phyloP scores from a whole-genome alignment of 2,113 vertebrate species.

The Prionailurus viverrinus region DNA sequence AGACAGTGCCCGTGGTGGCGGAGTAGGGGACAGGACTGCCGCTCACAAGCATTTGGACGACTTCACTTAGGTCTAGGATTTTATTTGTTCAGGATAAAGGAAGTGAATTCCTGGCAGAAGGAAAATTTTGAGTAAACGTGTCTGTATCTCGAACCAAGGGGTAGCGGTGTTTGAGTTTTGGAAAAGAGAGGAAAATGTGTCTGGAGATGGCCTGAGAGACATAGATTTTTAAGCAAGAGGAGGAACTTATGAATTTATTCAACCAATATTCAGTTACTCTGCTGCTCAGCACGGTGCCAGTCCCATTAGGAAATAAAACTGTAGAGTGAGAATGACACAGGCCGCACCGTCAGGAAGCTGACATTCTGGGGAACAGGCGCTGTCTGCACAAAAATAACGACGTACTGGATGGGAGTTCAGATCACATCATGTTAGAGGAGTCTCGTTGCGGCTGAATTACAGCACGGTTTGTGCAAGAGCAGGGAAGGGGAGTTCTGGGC shows the following conservation, averaged over 20 bases:
- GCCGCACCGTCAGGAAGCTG: background rate
- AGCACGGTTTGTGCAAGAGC: background rate
- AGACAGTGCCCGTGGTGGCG: accelerated
- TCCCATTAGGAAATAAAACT: background rate
- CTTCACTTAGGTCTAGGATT: background rate
- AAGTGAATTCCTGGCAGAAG: background rate
- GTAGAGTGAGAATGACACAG: background rate
- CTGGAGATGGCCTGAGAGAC: background rate
- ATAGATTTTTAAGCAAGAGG: background rate
- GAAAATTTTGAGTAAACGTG: background rate
- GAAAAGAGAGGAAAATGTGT: background rate
- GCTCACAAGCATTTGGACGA: background rate
- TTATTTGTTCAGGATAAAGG: background rate
- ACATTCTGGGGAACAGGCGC: background rate
- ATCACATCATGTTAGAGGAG: accelerated
- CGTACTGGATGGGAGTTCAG: accelerated
- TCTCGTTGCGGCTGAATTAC: too few species aligned
- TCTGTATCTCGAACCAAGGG: background rate
- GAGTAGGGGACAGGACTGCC: too few species aligned
- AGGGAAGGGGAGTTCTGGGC: background rate
- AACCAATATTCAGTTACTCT: background rate
- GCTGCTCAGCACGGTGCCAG: background rate
- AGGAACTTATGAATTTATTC: background rate
- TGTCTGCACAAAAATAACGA: background rate
- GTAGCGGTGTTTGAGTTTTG: background rate